Conservation (phyloP, 1,140 invertebrate species). For the Hypothenemus hampei region DNA sequence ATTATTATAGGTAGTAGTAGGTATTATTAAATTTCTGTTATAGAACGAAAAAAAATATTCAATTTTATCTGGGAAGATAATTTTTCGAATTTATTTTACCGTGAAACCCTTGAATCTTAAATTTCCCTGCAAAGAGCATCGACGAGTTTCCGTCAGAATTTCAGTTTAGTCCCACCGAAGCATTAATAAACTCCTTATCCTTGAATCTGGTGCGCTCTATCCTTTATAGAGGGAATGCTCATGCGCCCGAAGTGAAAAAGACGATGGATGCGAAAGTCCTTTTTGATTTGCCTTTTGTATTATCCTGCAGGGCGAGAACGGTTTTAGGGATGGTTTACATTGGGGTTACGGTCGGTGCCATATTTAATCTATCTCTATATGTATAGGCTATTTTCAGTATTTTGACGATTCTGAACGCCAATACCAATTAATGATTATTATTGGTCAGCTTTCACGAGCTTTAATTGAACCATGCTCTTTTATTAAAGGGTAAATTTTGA, state of each 20-base stretch:
- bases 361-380: neutral
- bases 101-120: too few relatives aligned
- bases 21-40: too few relatives aligned
- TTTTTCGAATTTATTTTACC: too few relatives aligned
- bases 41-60: too few relatives aligned
- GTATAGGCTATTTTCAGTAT: neutral
- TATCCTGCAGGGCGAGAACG: conserved; percentile 1
- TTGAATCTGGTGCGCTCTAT: conserved; percentile 18
- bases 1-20: too few relatives aligned
- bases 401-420: too few relatives aligned
- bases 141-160: conserved; percentile 8
- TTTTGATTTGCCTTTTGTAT: conserved; percentile 20
- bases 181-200: conserved; percentile 20
- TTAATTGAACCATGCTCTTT: too few relatives aligned
- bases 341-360: neutral
- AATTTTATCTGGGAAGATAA: too few relatives aligned
- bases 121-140: too few relatives aligned
- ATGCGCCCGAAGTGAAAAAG: conserved; percentile 1
- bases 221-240: conserved; percentile 2
- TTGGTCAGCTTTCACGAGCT: too few relatives aligned
- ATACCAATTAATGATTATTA: too few relatives aligned
- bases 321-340: conserved; percentile 15
- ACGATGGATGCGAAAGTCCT: conserved; percentile 10
- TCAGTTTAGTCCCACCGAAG: conserved; percentile 11
- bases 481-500: neutral